Evolutionary conservation across 2,888 invertebrate genomes (phyloP), one percentile per base, ranked within the genome.

Genomic region (Drosophila kambysellisi): DNA sequence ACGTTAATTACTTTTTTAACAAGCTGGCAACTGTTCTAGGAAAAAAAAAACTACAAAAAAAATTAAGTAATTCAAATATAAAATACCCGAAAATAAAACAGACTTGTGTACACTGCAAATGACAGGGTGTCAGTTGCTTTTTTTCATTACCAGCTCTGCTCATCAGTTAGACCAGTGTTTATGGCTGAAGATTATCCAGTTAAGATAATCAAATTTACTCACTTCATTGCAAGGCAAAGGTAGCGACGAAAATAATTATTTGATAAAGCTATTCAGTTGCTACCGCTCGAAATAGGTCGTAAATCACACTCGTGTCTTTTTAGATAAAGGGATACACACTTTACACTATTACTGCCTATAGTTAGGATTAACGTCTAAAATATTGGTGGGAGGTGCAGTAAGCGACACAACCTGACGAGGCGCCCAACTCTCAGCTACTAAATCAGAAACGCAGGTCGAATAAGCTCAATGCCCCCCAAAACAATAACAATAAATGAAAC

Each of bases 201-300:
- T 58, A 8, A 60, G 43, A 53, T 76, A 62, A 51, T 17, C 32
- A 50, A 57, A 78, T 74, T 74, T 57, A 86, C 85, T 86, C 73
- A 86, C 85, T 84, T 57, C 85, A 89, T 74, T 78, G 70, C 73
- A 48, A 68, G 63, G 64, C 70, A 48, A 71, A 62, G 52, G 74
- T 65, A 74, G 70, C 62, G 30, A 51, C n/a, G 54, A 60, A 50
- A 53, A 33, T 17, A 8, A 11, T 46, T 86, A 62, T 78, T 81
- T 81, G 70, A 63, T 68, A 66, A 81, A 70, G 74, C 79, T 81
- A 72, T 82, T 69, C 51, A 50, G 59, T 61, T 11, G 5, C 5
- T 11, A 43, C 20, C 11, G 3, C 11, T 43, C 11, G 4, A 32
- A 65, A 83, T 88, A 84, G 84, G 87, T 83, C 69, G 76, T 83